Conservation (phyloP, 2,113 vertebrate species). For the Oxyruncus cristatus region DNA sequence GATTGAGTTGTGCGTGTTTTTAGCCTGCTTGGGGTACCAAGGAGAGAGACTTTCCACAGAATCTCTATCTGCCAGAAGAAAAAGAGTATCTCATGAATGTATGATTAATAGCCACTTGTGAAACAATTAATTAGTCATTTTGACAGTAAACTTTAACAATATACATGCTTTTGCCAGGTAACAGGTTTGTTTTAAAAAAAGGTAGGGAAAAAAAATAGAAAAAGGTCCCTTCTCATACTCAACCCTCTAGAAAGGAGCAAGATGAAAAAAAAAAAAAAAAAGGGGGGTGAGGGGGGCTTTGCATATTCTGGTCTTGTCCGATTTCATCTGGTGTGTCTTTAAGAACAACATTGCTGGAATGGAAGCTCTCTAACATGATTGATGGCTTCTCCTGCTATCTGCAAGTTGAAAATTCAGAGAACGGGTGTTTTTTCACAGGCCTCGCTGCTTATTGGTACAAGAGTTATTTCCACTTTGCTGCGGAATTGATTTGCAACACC, state of each 20-base stretch:
- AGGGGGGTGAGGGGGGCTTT: constrained; percentile 62
- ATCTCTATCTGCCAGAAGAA: constrained; percentile 75
- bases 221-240: neutral
- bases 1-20: constrained; percentile 80
- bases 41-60: constrained; percentile 60
- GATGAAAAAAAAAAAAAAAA: neutral
- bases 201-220: neutral
- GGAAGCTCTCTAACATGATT: constrained; percentile 85
- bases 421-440: constrained; percentile 69
- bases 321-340: constrained; percentile 81
- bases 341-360: constrained; percentile 76
- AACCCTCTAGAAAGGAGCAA: neutral
- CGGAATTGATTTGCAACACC: constrained; percentile 87
- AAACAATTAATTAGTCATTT: constrained; percentile 89
- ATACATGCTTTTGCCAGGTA: constrained; percentile 66
- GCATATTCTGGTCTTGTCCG: constrained; percentile 88
- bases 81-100: constrained; percentile 85
- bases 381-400: constrained; percentile 90
- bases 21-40: constrained; percentile 69
- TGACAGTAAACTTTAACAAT: constrained; percentile 79
- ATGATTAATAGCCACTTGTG: constrained; percentile 84
- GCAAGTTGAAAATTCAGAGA: constrained; percentile 83
- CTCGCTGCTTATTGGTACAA: constrained; percentile 75
- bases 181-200: constrained; percentile 67
- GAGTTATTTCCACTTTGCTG: constrained; percentile 82